Evolutionary conservation across 2,797 vertebrate genomes (phyloP).

Genomic region (Okamejei kenojei): DNA sequence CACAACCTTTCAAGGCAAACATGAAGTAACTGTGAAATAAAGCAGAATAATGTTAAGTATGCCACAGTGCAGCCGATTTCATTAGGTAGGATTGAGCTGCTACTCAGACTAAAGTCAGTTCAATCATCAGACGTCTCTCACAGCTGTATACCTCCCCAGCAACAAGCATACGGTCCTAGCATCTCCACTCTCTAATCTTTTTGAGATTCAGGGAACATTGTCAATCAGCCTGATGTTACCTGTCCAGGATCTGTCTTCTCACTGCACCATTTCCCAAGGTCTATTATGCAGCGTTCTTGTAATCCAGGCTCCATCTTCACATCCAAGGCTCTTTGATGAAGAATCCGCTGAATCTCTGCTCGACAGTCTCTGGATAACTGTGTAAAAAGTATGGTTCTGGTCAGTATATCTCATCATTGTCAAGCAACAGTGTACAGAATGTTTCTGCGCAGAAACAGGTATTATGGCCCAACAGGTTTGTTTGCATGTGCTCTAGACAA

Average conservation of each 20-base stretch:
- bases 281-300: slow-evolving; percentile 87
- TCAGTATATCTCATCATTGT: background rate
- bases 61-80: background rate
- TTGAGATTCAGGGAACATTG: background rate
- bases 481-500: background rate
- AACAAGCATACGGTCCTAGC: background rate
- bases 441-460: background rate
- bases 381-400: background rate
- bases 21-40: background rate
- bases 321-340: slow-evolving; percentile 91
- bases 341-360: slow-evolving; percentile 87
- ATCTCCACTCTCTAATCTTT: background rate
- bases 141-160: background rate
- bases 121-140: background rate
- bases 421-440: background rate
- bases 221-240: slow-evolving; percentile 50
- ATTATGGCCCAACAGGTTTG: too few relatives aligned
- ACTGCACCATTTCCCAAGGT: slow-evolving; percentile 95
- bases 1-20: background rate
- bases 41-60: background rate
- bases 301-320: slow-evolving; percentile 88
- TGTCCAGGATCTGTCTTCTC: slow-evolving; percentile 87
- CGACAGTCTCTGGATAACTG: slow-evolving; percentile 90
- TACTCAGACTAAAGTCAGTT: background rate
- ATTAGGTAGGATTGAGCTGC: background rate